These are phyloP conservation scores for Caenorhabditis sp. DNA, from an alignment of 2,888 invertebrate genomes.

Conservation along the genomic window DNA sequence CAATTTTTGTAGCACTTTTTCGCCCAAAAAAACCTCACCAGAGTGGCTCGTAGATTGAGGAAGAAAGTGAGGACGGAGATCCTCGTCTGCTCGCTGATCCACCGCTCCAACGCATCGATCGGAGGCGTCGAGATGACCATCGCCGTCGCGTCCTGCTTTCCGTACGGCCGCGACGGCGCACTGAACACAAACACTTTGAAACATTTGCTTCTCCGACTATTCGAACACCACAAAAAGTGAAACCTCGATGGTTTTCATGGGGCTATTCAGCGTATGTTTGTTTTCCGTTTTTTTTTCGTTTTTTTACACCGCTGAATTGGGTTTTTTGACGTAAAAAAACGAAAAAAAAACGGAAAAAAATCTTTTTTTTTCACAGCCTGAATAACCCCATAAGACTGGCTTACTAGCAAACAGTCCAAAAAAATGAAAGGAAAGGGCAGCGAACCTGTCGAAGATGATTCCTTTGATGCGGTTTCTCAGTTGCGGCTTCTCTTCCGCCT, in stretches of 20 bases:
- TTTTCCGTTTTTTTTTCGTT: too few species aligned
- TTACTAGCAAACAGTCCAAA: too few species aligned
- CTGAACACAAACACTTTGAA: slow-evolving; percentile 21
- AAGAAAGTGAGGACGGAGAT: slow-evolving; percentile 31
- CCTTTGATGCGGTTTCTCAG: slow-evolving; percentile 60
- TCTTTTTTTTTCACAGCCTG: too few species aligned
- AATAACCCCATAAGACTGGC: too few species aligned
- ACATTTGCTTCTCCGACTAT: not conserved
- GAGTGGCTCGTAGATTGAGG: slow-evolving; percentile 33
- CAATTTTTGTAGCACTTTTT: too few species aligned
- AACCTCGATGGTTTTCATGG: too few species aligned
- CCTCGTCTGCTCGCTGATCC: slow-evolving; percentile 44
- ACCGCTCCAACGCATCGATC: slow-evolving; percentile 50
- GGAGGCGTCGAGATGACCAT: slow-evolving; percentile 65
- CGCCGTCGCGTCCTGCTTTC: slow-evolving; percentile 59
- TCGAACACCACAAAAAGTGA: too few species aligned
- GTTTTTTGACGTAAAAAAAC: too few species aligned
- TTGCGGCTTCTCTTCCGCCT: slow-evolving; percentile 60
- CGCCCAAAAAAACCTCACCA: slow-evolving; percentile 13
- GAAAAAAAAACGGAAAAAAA: too few species aligned
- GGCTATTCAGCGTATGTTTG: too few species aligned
- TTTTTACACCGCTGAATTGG: too few species aligned
- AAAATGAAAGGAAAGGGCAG: too few species aligned
- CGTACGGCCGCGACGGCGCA: slow-evolving; percentile 60
- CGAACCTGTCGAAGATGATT: slow-evolving; percentile 65